Evolutionary conservation across 2,888 invertebrate species (phyloP), one percentile per base, ranked within the genome.

Genomic region (Tanytarsus gracilentus): DNA sequence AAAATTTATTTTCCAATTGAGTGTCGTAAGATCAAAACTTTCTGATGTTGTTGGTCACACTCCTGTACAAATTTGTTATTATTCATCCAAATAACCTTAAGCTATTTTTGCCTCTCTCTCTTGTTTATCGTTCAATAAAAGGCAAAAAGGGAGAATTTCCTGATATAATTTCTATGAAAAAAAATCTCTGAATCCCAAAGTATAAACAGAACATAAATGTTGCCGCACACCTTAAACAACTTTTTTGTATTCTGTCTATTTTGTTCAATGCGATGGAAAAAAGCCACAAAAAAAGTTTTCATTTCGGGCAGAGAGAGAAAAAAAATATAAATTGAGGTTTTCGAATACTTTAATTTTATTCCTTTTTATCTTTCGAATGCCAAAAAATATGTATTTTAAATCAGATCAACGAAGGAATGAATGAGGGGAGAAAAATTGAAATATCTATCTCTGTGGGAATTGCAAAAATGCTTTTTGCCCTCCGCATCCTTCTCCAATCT

Each of bases 221-320:
- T 30, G 30, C 52, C 52, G 30, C 33, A 53, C 36, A 53, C 53
- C 53, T 53, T 53, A 30, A 33, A 53, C n/a, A 36, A 36, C 21
- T 23, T 44, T 44, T 44, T 44, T 44, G n/a, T n/a, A n/a, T n/a
- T 33, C 33, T 33, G 11, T 33, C n/a, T 5, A 9, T 5, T n/a
- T 44, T 44, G 44, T 21, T 7, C 40, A 21, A n/a, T n/a, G n/a
- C n/a, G n/a, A n/a, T n/a, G n/a, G n/a, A n/a, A n/a, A n/a, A n/a
- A n/a, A n/a, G n/a, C n/a, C n/a, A n/a, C n/a, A n/a, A n/a, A n/a
- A n/a, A 8, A 44, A 14, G 14, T 33, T 14, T 36, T 16, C 16
- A 16, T 36, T 6, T 16, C 36, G 36, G n/a, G 16, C 44, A 23
- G 11, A 44, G 23, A 44, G 23, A 18, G 23, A 11, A 44, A 44